Percentiles rank a stretch among this genome's conserved stretches.
These are phyloP conservation scores for Athalia rosae DNA, from an alignment of 2,888 invertebrate species.

Conservation along the genomic window DNA sequence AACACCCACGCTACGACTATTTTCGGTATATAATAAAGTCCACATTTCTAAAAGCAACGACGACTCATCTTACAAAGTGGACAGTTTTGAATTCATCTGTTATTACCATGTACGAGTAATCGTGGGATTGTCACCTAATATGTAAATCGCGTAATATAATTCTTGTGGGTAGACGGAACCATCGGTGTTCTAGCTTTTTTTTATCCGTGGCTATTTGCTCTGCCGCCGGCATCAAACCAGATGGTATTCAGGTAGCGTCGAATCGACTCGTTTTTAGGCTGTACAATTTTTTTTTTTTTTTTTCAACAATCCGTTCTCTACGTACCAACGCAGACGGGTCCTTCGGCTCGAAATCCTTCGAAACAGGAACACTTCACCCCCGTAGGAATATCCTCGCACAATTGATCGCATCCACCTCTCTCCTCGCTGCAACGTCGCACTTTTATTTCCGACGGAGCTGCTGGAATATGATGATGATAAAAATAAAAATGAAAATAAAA, in stretches of 20 bases:
- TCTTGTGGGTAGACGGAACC: constrained; percentile 4
- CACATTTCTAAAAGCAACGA: constrained; percentile 14
- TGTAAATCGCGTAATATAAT: background rate
- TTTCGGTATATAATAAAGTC: constrained; percentile 2
- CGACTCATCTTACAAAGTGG: no score
- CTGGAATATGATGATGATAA: constrained; percentile 15
- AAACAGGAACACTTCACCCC: constrained; percentile 74
- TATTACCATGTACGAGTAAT: constrained; percentile 16
- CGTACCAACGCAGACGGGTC: constrained; percentile 72
- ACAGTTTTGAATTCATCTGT: constrained; percentile 12
- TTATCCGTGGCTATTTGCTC: no score
- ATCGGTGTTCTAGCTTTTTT: no score
- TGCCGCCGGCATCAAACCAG: no score
- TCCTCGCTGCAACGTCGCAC: constrained; percentile 70
- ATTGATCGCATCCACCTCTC: constrained; percentile 75
- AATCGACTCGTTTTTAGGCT: no score
- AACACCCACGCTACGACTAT: constrained; percentile 13
- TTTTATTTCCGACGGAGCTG: background rate
- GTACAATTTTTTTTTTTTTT: no score
- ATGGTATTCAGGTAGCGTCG: no score
- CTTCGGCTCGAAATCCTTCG: constrained; percentile 72
- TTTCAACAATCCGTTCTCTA: constrained; percentile 59
- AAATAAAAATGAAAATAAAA: background rate
- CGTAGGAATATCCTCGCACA: constrained; percentile 70
- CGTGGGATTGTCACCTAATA: constrained; percentile 28